Evolutionary conservation across 2,888 invertebrate genomes (phyloP).

Genomic region (Xestobium rufovillosum): DNA sequence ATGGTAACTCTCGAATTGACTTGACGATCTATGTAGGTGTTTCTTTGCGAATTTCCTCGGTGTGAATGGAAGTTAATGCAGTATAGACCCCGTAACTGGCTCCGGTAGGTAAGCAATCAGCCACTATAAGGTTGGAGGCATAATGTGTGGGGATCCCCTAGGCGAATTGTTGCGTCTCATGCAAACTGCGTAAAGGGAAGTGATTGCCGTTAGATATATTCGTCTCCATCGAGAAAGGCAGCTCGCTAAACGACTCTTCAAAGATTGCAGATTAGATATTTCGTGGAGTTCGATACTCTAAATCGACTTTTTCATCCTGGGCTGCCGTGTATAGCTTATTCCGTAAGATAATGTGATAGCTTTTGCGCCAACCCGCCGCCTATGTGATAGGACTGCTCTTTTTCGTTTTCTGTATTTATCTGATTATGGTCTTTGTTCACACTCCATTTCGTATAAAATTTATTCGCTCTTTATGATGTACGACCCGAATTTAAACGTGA

Average conservation of each 20-base stretch:
- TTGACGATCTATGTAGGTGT: no score
- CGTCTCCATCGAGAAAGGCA: conserved; percentile 30
- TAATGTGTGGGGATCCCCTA: no score
- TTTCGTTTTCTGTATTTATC: conserved; percentile 1
- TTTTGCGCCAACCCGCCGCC: not conserved
- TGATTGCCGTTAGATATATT: conserved; percentile 35
- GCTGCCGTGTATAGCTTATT: conserved; percentile 1
- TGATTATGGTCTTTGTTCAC: conserved; percentile 1
- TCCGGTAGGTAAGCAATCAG: no score
- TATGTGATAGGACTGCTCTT: no score
- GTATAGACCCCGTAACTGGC: no score
- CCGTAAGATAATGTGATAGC: not conserved
- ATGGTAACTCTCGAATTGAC: no score
- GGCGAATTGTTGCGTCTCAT: conserved; percentile 23
- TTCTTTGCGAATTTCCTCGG: no score
- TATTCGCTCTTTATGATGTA: not conserved
- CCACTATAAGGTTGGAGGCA: no score
- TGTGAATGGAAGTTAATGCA: no score
- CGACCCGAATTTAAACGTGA: no score
- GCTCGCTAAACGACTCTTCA: conserved; percentile 39
- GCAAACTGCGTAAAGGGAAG: conserved; percentile 36
- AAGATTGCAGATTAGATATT: conserved; percentile 42
- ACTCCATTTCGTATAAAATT: conserved; percentile 1
- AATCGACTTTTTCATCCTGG: conserved; percentile 36
- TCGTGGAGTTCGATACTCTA: conserved; percentile 36